Evolutionary conservation across 2,797 vertebrate genomes (phyloP).

Genomic region (Etheostoma perlongum): DNA sequence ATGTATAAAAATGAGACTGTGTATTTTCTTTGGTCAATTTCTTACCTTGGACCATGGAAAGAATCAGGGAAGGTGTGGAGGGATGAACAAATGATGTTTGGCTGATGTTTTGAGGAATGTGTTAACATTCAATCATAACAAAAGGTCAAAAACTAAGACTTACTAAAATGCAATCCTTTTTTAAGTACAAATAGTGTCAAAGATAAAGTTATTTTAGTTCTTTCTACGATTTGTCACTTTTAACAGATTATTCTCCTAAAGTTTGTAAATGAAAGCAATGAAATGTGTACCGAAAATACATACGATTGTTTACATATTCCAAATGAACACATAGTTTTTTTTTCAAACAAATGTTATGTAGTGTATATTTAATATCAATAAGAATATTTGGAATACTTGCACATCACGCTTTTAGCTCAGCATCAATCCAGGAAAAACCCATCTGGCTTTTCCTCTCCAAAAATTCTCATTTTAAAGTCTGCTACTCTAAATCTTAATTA

Average conservation of each 20-base stretch:
- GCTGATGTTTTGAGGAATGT: background rate
- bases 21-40: constrained; percentile 37
- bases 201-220: background rate
- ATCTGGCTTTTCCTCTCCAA: background rate
- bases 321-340: background rate
- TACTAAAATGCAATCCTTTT: background rate
- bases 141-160: background rate
- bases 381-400: background rate
- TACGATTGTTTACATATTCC: constrained; percentile 6
- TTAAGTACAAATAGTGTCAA: constrained; percentile 5
- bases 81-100: constrained; percentile 24
- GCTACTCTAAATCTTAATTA: background rate
- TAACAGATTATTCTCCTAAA: background rate
- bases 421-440: background rate
- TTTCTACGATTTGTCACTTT: background rate
- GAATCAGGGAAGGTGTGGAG: constrained; percentile 36
- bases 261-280: constrained; percentile 8
- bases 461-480: constrained; percentile 23
- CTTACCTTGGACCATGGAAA: constrained; percentile 33
- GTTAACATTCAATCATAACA: constrained; percentile 4
- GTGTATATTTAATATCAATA: constrained; percentile 7
- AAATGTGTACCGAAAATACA: background rate
- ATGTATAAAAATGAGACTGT: constrained; percentile 38
- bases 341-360: constrained; percentile 18
- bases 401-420: background rate